Conservation (phyloP, 1,140 invertebrate species). For the Drosophila lini region DNA sequence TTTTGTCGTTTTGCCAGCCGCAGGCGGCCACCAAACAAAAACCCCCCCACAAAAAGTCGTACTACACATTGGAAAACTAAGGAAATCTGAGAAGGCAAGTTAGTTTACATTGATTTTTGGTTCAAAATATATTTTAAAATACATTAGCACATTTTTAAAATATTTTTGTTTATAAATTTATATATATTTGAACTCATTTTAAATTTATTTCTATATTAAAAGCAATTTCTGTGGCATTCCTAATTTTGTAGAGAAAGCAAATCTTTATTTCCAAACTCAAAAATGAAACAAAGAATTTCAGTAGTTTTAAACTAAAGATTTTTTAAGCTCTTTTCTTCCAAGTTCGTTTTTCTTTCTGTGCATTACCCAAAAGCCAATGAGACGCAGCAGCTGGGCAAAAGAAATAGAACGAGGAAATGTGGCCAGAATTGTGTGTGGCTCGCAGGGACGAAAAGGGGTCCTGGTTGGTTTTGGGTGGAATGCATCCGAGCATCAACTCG, state of each 20-base stretch:
- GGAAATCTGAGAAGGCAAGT: too few relatives aligned
- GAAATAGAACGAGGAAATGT: conserved; percentile 63
- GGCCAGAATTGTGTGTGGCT: conserved; percentile 62
- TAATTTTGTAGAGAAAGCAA: too few relatives aligned
- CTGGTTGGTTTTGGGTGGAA: conserved; percentile 3
- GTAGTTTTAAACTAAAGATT: not conserved
- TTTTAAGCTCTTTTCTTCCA: not conserved
- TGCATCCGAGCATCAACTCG: conserved; percentile 50
- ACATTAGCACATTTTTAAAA: too few relatives aligned
- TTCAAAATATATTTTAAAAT: too few relatives aligned
- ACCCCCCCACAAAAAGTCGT: conserved; percentile 24
- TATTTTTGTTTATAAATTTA: too few relatives aligned
- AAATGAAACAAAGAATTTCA: not conserved
- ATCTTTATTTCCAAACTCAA: too few relatives aligned
- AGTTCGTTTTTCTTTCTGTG: not conserved
- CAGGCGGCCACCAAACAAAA: conserved; percentile 57
- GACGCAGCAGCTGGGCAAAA: conserved; percentile 64
- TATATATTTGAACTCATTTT: not conserved
- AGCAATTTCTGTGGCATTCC: not conserved
- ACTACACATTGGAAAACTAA: not conserved
- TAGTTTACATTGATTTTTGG: too few relatives aligned
- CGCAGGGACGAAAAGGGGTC: not conserved
- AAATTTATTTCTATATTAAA: not conserved
- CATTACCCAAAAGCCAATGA: conserved; percentile 60
- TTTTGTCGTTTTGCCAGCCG: conserved; percentile 73